phyloP scores from a whole-genome alignment of 2,888 invertebrate species.

The Heliconius charithonia region DNA sequence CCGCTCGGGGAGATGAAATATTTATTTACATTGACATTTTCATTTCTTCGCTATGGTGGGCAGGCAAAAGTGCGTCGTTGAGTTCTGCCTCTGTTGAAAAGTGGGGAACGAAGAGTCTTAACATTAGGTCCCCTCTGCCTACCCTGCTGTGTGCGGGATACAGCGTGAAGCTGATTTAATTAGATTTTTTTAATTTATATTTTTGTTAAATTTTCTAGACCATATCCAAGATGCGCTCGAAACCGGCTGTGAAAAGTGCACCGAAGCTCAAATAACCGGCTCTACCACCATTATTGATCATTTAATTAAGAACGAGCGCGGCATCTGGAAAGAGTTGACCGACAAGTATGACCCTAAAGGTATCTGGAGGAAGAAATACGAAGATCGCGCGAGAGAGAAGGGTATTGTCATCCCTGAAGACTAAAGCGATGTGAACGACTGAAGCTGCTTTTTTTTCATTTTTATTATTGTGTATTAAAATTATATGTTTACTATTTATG shows the following conservation, averaged over 20 bases:
- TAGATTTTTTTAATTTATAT: too few relatives aligned
- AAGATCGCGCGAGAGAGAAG: slow-evolving; percentile 80
- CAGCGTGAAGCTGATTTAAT: too few relatives aligned
- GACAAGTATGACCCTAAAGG: slow-evolving; percentile 88
- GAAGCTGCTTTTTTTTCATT: neutral
- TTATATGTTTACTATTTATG: neutral
- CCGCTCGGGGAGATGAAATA: too few relatives aligned
- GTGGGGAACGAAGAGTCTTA: too few relatives aligned
- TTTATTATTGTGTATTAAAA: slow-evolving; percentile 1
- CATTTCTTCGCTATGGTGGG: too few relatives aligned
- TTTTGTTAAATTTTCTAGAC: slow-evolving; percentile 61
- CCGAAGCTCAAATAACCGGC: slow-evolving; percentile 84
- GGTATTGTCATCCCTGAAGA: slow-evolving; percentile 71
- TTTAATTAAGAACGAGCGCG: slow-evolving; percentile 86
- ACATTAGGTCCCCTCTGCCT: too few relatives aligned
- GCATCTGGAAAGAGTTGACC: slow-evolving; percentile 86
- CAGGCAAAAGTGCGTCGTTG: too few relatives aligned
- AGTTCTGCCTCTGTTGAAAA: too few relatives aligned
- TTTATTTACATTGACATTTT: too few relatives aligned
- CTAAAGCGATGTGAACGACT: neutral
- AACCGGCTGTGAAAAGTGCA: slow-evolving; percentile 86
- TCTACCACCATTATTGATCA: slow-evolving; percentile 85
- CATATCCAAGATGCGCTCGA: slow-evolving; percentile 85
- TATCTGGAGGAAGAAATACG: slow-evolving; percentile 86
- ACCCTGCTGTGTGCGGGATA: too few relatives aligned